phyloP scores from a whole-genome alignment of 2,113 vertebrate genomes.

The Colistium nudipinnis region DNA sequence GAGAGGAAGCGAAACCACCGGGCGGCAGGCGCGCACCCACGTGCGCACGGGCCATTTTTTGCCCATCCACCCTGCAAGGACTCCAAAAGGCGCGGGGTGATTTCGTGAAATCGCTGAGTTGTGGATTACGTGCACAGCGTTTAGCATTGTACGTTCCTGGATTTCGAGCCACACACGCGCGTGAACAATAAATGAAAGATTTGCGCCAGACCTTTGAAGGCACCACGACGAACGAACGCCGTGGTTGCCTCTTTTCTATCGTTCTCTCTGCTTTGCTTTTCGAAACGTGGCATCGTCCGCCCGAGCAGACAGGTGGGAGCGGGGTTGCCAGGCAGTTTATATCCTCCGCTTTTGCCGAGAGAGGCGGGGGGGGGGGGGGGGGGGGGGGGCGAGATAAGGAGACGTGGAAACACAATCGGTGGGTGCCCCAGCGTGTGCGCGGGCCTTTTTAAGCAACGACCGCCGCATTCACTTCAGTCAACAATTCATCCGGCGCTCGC shows the following conservation, averaged over 20 bases:
- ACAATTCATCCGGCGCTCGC: slow-evolving; percentile 18
- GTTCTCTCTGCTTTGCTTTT: slow-evolving; percentile 2
- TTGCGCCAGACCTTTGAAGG: background rate
- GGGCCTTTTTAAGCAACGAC: slow-evolving; percentile 23
- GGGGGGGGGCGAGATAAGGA: no score
- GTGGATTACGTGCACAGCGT: background rate
- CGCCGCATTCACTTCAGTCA: slow-evolving; percentile 25
- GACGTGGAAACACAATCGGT: slow-evolving; percentile 38
- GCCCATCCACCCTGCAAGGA: background rate
- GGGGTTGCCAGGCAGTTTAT: slow-evolving; percentile 21
- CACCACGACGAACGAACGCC: slow-evolving; percentile 2
- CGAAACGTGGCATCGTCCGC: slow-evolving; percentile 33
- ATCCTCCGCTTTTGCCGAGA: slow-evolving; percentile 4
- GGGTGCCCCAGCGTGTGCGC: slow-evolving; percentile 35
- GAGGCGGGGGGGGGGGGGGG: slow-evolving; percentile 17
- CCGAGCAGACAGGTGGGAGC: slow-evolving; percentile 42
- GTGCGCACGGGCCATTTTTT: background rate
- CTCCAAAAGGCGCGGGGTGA: slow-evolving; percentile 17
- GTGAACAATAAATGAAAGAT: background rate
- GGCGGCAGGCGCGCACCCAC: slow-evolving; percentile 21
- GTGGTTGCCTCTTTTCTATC: background rate
- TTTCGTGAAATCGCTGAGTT: slow-evolving; percentile 20
- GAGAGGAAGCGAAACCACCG: slow-evolving; percentile 62
- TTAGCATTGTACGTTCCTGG: background rate
- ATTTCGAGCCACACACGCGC: no score